These are phyloP conservation scores for Eunapius fragilis DNA, from an alignment of 37 sponge, comb jelly and placozoan species.

Conservation along the genomic window DNA sequence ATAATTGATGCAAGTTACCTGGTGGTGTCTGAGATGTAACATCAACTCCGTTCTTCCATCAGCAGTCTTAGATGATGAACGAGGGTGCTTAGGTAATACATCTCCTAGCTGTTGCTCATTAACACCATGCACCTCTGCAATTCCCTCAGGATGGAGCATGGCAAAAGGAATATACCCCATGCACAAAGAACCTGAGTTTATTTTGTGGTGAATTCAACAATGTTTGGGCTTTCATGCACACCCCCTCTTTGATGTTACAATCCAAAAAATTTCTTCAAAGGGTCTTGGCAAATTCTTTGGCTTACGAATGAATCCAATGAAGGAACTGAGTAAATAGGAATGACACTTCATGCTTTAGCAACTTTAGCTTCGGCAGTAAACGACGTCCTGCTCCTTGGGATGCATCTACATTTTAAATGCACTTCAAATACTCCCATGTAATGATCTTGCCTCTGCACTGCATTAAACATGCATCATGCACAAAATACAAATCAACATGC, in stretches of 20 bases:
- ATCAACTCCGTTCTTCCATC: background rate
- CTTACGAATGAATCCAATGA: slow-evolving; percentile 13
- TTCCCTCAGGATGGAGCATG: slow-evolving; percentile 7
- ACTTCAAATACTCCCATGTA: slow-evolving; percentile 14
- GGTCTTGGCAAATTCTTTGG: too few relatives aligned
- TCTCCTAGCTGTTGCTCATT: too few relatives aligned
- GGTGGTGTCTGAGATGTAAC: background rate
- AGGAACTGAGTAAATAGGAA: background rate
- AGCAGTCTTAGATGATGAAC: too few relatives aligned
- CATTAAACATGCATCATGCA: too few relatives aligned
- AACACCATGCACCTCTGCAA: slow-evolving; percentile 9
- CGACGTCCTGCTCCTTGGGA: background rate
- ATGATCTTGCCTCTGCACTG: background rate
- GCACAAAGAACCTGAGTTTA: slow-evolving; percentile 23
- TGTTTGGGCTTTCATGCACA: too few relatives aligned
- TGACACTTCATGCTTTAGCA: background rate
- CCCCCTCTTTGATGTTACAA: too few relatives aligned
- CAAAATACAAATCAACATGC: too few relatives aligned
- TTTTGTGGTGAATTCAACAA: slow-evolving; percentile 15
- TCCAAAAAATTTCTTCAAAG: too few relatives aligned
- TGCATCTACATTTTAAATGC: background rate
- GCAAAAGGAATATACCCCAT: slow-evolving; percentile 5
- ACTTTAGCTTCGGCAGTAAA: slow-evolving; percentile 1
- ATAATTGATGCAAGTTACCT: background rate
- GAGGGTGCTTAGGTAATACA: too few relatives aligned